Percentiles rank a stretch among this genome's conserved stretches.
These are phyloP conservation scores for Coptotermes formosanus DNA, from an alignment of 1,140 invertebrate species.

Conservation along the genomic window DNA sequence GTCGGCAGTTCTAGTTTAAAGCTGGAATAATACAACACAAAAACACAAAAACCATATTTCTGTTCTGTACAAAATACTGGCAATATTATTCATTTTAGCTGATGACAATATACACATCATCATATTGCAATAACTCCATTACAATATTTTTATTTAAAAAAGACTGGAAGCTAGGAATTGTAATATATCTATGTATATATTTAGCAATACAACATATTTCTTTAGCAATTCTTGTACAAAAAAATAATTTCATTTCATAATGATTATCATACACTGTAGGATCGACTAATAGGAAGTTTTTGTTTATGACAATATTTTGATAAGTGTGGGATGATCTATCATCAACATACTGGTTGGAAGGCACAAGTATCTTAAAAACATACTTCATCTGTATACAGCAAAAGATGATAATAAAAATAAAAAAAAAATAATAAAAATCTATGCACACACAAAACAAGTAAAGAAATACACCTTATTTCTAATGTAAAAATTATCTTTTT, in stretches of 20 bases:
- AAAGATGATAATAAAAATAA: background rate
- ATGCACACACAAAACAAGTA: background rate
- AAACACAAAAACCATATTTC: background rate
- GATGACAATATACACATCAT: conserved; percentile 13
- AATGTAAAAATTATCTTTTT: background rate
- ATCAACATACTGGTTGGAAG: background rate
- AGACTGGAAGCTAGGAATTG: background rate
- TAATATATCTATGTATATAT: conserved; percentile 6
- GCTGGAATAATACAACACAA: no score
- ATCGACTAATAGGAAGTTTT: background rate
- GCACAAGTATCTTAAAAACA: background rate
- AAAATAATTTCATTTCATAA: conserved; percentile 18
- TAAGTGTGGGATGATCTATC: background rate
- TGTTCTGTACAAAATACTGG: conserved; percentile 13
- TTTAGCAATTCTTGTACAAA: conserved; percentile 19
- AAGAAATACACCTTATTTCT: background rate
- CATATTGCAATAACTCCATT: background rate
- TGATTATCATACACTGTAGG: background rate
- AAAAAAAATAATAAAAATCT: background rate
- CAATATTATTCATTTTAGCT: background rate
- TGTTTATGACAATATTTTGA: background rate
- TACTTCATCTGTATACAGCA: conserved; percentile 6
- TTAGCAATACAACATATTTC: conserved; percentile 15
- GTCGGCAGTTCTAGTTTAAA: no score
- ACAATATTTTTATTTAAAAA: conserved; percentile 2